Percentiles rank a stretch among this genome's conserved stretches.
These are phyloP conservation scores for Hymenochirus boettgeri DNA, from an alignment of 2,113 vertebrate species.

Conservation along the genomic window DNA sequence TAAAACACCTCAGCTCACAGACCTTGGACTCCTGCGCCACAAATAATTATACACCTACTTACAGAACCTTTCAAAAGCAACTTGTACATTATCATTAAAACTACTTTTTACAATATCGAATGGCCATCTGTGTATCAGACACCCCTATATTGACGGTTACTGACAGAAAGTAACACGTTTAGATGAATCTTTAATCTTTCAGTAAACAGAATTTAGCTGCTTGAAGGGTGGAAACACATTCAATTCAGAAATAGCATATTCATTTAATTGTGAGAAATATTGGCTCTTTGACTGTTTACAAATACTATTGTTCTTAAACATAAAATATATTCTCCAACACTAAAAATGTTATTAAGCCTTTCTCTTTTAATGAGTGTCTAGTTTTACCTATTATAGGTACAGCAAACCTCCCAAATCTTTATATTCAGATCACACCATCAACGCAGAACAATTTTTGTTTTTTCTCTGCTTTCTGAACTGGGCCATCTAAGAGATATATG, in stretches of 20 bases:
- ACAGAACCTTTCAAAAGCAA: too few species aligned
- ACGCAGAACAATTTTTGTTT: slow-evolving; percentile 16
- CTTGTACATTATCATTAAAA: too few species aligned
- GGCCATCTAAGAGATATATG: slow-evolving; percentile 33
- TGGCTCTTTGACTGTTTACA: not conserved
- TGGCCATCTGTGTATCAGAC: slow-evolving; percentile 8
- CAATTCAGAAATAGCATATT: slow-evolving; percentile 3
- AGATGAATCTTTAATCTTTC: slow-evolving; percentile 10
- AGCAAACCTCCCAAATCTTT: not conserved
- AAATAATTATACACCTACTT: too few species aligned
- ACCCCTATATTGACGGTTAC: slow-evolving; percentile 10
- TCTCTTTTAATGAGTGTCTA: not conserved
- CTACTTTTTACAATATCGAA: too few species aligned
- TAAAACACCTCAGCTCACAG: too few species aligned
- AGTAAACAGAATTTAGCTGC: not conserved
- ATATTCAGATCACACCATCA: slow-evolving; percentile 28
- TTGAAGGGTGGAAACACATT: slow-evolving; percentile 8
- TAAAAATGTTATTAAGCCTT: not conserved
- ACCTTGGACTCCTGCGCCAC: too few species aligned
- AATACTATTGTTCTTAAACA: slow-evolving; percentile 1
- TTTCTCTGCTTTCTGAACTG: not conserved
- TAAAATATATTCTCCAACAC: not conserved
- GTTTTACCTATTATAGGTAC: not conserved
- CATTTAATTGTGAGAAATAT: slow-evolving; percentile 22
- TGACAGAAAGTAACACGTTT: slow-evolving; percentile 18